Base-by-base conservation (phyloP, 2,888 invertebrate genomes). In the Nycteola revayana region DNA sequence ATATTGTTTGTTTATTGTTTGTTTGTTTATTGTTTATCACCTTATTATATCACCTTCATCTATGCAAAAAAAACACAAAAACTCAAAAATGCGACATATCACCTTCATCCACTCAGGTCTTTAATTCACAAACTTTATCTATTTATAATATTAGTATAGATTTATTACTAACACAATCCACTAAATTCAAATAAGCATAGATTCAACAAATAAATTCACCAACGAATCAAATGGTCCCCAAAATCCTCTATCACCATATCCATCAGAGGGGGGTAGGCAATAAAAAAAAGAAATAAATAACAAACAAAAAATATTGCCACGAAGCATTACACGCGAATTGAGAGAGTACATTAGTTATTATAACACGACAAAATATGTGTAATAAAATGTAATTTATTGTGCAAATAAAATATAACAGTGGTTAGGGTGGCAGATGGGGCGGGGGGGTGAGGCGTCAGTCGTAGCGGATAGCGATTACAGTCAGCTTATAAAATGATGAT, bases 351-450 rank as follows among this genome's bases (percentile, higher is more conserved):
- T 89, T 89, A 89, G 88, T 89, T 89, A 88, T 89, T 87, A 88
- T 89, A 89, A 86, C 89, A 87, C 89, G 86, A 88, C 89, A 89
- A 89, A 89, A 89, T 89, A 89, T 89, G 87, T 88, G 89, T 84
- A 89, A 89, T 89, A 89, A 89, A 89, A 89, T 57, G 79, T 85
- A 78, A 89, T 89, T 89, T 89, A 89, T 89, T 70, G 80, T 68
- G 60, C 79, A 88, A 88, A 89, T 89, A 89, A 89, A 89, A 88
- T 87, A 87, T 87, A 85, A 84, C 83, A 78, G 85, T 74, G 86
- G 87, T 85, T 84, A 81, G 86, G 80, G 82, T 67, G 84, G 87
- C 87, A 86, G 86, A 86, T 85, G 86, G 85, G 85, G 83, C 80
- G 75, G 72, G 61, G 38, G 43, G 18, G 42, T 9, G 53, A 9